Evolutionary conservation across 30 jellyfish, hydroid and myxozoan genomes (phyloP).

Genomic region (Aurelia sp.): DNA sequence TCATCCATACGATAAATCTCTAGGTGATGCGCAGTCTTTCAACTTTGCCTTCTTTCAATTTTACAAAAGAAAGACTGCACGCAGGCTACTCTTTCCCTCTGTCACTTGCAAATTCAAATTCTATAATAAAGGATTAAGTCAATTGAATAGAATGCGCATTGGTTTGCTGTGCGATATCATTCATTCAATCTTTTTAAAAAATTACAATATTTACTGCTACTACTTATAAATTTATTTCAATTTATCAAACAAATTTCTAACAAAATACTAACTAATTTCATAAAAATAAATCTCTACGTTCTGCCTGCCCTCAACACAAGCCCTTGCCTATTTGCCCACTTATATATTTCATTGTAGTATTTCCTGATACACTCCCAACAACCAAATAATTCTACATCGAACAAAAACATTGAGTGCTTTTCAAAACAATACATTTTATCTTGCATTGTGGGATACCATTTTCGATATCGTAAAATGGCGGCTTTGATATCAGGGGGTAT

Average conservation of each 20-base stretch:
- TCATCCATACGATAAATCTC: no score
- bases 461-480: constrained; percentile 11
- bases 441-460: constrained; percentile 61
- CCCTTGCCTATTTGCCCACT: constrained; percentile 56
- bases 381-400: constrained; percentile 46
- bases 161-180: no score
- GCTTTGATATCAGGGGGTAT: constrained; percentile 47
- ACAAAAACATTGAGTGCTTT: constrained; percentile 46
- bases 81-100: no score
- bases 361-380: constrained; percentile 72
- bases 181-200: no score
- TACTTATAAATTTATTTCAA: background rate
- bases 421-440: constrained; percentile 66
- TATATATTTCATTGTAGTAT: constrained; percentile 47
- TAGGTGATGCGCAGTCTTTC: no score
- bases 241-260: background rate
- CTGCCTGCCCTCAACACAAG: constrained; percentile 36
- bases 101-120: no score
- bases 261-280: background rate
- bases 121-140: no score
- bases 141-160: no score
- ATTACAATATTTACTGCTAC: no score
- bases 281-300: background rate
- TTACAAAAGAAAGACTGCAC: no score
- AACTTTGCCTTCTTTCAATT: no score